Percentiles rank a stretch among this genome's conserved stretches.
Evolutionary conservation across 2,888 invertebrate genomes (phyloP).

Genomic region (Matsumyia berberina): DNA sequence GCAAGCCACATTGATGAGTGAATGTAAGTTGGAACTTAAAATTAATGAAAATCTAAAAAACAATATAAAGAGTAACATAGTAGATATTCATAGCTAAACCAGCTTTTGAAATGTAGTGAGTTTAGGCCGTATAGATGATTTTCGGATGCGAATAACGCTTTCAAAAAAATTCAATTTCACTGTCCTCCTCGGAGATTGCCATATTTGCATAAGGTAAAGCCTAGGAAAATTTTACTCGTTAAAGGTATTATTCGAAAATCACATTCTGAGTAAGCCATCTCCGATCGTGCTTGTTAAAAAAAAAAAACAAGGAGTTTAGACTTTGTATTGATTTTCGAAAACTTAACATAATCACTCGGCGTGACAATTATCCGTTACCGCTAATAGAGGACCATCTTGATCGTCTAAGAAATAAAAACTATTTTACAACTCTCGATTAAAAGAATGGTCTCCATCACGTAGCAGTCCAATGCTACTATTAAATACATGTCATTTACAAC

Average conservation of each 20-base stretch:
- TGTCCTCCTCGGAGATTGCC: background rate
- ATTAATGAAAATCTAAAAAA: background rate
- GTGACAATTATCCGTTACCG: constrained; percentile 67
- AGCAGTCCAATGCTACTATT: background rate
- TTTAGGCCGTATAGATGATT: background rate
- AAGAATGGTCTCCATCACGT: background rate
- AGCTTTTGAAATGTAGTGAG: background rate
- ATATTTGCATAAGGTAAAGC: constrained; percentile 17
- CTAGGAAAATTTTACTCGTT: constrained; percentile 22
- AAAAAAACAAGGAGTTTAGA: constrained; percentile 33
- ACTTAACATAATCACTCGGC: constrained; percentile 54
- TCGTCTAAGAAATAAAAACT: background rate
- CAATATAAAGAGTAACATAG: background rate
- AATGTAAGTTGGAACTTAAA: background rate
- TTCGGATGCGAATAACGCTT: background rate
- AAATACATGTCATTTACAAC: constrained; percentile 54
- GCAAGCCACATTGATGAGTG: background rate
- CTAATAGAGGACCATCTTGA: constrained; percentile 63
- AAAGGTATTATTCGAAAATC: constrained; percentile 53
- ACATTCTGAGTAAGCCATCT: constrained; percentile 55
- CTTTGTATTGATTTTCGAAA: constrained; percentile 59
- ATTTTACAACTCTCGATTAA: constrained; percentile 12
- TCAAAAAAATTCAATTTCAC: background rate
- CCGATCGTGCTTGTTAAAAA: constrained; percentile 58
- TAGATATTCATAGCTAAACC: background rate